phyloP scores from a whole-genome alignment of 2,888 invertebrate species.

The Cataglyphis albicans region DNA sequence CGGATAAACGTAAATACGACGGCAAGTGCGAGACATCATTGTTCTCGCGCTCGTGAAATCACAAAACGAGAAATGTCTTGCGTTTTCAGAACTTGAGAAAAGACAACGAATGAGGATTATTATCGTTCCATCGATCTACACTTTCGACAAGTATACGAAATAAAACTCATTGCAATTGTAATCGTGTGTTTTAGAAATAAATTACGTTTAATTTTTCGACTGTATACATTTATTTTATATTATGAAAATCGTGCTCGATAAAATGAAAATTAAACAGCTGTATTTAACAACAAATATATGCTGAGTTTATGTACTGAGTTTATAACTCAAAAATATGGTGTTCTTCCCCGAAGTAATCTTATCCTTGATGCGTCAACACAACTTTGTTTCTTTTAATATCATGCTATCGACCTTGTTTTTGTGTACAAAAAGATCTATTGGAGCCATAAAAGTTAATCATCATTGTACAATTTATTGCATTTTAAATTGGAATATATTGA shows the following conservation, averaged over 20 bases:
- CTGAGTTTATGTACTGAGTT: neutral
- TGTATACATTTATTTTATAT: neutral
- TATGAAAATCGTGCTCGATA: neutral
- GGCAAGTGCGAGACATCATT: conserved; percentile 52
- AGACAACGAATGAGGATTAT: conserved; percentile 60
- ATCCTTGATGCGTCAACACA: conserved; percentile 8
- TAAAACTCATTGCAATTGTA: neutral
- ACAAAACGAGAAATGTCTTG: conserved; percentile 16
- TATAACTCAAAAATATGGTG: neutral
- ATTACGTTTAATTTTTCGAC: neutral
- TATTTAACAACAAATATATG: conserved; percentile 3
- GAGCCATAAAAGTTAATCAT: neutral
- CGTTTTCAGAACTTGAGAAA: conserved; percentile 44
- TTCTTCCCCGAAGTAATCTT: conserved; percentile 20
- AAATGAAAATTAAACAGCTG: neutral
- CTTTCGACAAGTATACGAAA: neutral
- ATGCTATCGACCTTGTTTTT: conserved; percentile 1
- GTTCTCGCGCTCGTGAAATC: conserved; percentile 59
- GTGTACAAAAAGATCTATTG: neutral
- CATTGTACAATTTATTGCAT: neutral
- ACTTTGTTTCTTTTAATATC: conserved; percentile 27
- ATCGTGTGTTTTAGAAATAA: neutral
- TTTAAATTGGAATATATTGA: neutral
- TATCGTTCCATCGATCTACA: conserved; percentile 40
- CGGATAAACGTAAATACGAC: neutral